A percentile compares a stretch with the other conserved stretches of the same genome.
Conservation (phyloP, 2,888 invertebrate species). For the Urechis unicinctus region DNA sequence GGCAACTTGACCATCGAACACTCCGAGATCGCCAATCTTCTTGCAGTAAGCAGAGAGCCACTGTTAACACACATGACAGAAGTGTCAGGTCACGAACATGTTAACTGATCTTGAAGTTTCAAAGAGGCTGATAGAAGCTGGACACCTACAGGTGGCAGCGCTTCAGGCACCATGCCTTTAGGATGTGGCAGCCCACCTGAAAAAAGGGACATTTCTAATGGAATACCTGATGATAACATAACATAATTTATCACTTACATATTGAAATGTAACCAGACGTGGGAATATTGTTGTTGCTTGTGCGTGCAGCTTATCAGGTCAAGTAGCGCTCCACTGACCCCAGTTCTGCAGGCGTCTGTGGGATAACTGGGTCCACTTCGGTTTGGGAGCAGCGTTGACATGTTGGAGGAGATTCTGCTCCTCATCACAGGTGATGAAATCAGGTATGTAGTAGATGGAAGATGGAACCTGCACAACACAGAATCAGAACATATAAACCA, state of each 20-base stretch:
- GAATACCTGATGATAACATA: too few relatives aligned
- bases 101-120: too few relatives aligned
- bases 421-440: constrained; percentile 69
- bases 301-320: neutral
- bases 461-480: constrained; percentile 36
- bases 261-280: too few relatives aligned
- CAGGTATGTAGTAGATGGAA: constrained; percentile 73
- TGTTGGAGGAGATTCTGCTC: constrained; percentile 62
- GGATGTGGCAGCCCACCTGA: constrained; percentile 79
- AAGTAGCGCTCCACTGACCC: constrained; percentile 52
- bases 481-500: too few relatives aligned
- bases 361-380: constrained; percentile 91
- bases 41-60: constrained; percentile 73
- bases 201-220: neutral
- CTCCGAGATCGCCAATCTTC: constrained; percentile 62
- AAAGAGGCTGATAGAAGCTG: neutral
- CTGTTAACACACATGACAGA: constrained; percentile 33
- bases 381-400: constrained; percentile 75
- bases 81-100: neutral
- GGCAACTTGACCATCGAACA: constrained; percentile 69
- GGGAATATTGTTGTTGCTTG: too few relatives aligned
- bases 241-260: too few relatives aligned
- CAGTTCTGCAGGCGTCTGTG: constrained; percentile 94
- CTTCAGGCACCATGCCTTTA: constrained; percentile 88
- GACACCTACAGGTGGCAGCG: constrained; percentile 62